Percentiles rank a stretch among this genome's conserved stretches.
Evolutionary conservation across 2,113 vertebrate species (phyloP).

Genomic region (Antennarius striatus): DNA sequence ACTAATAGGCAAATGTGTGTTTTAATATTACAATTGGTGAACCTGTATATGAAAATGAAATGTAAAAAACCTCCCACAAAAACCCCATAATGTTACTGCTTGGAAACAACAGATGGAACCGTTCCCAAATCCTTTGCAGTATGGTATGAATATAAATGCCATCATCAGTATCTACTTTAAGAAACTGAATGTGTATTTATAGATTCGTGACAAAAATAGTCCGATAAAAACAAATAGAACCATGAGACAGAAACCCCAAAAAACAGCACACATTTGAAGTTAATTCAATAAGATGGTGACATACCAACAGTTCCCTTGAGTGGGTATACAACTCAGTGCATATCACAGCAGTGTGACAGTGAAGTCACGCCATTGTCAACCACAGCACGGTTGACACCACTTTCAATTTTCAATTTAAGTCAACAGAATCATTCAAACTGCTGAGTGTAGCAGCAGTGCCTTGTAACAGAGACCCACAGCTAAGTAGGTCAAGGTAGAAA

Average conservation of each 20-base stretch:
- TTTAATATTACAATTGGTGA: no score
- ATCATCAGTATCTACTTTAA: conserved; percentile 13
- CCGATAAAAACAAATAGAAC: conserved; percentile 31
- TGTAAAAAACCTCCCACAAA: no score
- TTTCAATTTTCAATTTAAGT: conserved; percentile 37
- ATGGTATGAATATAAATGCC: conserved; percentile 17
- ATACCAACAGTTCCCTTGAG: conserved; percentile 43
- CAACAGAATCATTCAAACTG: conserved; percentile 59
- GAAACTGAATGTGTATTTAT: conserved; percentile 56
- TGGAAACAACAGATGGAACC: no score
- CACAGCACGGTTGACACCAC: conserved; percentile 34
- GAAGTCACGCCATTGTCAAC: conserved; percentile 36
- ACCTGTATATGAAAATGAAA: no score
- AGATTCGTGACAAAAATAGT: conserved; percentile 56
- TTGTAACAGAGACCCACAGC: conserved; percentile 31
- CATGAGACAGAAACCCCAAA: conserved; percentile 13
- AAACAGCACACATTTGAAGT: neutral
- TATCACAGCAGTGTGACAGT: conserved; percentile 26
- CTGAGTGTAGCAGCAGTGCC: conserved; percentile 31
- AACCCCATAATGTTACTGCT: no score
- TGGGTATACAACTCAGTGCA: conserved; percentile 19
- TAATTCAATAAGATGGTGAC: conserved; percentile 40
- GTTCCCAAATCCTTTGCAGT: no score
- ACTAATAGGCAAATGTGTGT: neutral
- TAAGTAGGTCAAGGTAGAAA: conserved; percentile 54